These are phyloP conservation scores for Hyperoodon ampullatus DNA, from an alignment of 2,113 vertebrate species.

Conservation along the genomic window DNA sequence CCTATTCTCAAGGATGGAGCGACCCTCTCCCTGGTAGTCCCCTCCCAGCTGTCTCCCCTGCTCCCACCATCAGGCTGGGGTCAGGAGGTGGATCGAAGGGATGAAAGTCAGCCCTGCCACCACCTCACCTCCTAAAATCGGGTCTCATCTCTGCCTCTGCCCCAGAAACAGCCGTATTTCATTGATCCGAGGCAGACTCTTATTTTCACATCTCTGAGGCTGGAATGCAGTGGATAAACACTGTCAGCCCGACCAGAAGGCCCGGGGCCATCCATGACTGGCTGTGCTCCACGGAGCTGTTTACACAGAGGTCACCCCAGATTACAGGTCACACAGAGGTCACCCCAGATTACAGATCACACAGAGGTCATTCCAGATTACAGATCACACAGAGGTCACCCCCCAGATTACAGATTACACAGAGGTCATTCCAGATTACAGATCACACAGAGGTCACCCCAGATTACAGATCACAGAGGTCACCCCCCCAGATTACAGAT, in stretches of 20 bases:
- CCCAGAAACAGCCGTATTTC: background rate
- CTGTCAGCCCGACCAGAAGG: background rate
- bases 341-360: background rate
- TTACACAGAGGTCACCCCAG: background rate
- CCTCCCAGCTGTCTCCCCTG: background rate
- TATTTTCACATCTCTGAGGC: background rate
- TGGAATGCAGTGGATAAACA: background rate
- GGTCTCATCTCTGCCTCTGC: background rate
- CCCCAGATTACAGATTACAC: too few relatives aligned
- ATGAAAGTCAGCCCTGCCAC: background rate
- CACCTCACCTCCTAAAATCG: background rate
- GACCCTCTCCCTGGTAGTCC: background rate
- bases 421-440: too few relatives aligned
- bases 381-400: too few relatives aligned
- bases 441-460: too few relatives aligned
- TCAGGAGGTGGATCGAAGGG: background rate
- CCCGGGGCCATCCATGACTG: fast-evolving
- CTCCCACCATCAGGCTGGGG: background rate
- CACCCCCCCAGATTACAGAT: too few relatives aligned
- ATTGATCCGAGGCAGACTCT: background rate
- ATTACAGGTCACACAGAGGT: too few relatives aligned
- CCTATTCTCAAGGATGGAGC: background rate
- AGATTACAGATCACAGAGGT: too few relatives aligned
- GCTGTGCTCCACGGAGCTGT: fast-evolving
- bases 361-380: background rate